These are phyloP conservation scores for Pheosia gnoma DNA, from an alignment of 2,888 invertebrate species.

Conservation along the genomic window DNA sequence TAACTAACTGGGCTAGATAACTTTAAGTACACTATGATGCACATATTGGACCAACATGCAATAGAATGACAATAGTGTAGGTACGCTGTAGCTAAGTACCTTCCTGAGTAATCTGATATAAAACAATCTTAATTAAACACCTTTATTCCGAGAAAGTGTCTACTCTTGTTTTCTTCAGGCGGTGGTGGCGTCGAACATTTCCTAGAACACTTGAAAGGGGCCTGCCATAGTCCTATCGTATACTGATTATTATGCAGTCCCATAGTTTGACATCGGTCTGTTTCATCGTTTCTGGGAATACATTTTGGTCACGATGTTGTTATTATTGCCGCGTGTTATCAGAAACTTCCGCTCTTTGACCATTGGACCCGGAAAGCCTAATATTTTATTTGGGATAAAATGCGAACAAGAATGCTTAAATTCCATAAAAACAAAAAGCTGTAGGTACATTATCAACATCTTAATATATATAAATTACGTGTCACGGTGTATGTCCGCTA, in stretches of 20 bases:
- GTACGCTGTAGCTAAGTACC: too few species aligned
- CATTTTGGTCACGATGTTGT: not conserved
- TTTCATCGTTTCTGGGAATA: slow-evolving; percentile 1
- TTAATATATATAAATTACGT: too few species aligned
- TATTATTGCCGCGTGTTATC: slow-evolving; percentile 8
- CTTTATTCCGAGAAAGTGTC: not conserved
- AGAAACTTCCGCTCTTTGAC: slow-evolving; percentile 6
- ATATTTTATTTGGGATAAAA: not conserved
- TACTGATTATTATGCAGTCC: not conserved
- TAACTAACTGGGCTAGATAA: too few species aligned
- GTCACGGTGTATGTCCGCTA: too few species aligned
- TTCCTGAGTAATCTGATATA: too few species aligned
- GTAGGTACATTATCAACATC: too few species aligned
- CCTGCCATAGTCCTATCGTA: not conserved
- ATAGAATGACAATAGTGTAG: too few species aligned
- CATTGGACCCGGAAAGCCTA: not conserved
- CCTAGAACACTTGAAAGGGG: not conserved
- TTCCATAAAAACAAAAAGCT: too few species aligned
- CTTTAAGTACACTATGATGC: too few species aligned
- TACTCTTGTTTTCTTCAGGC: not conserved
- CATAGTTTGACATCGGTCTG: not conserved
- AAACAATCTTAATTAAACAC: not conserved
- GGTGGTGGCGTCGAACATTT: not conserved
- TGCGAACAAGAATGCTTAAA: too few species aligned
- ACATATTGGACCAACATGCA: too few species aligned